Evolutionary conservation across 1,140 invertebrate species (phyloP), one percentile per base, ranked within the genome.

Genomic region (Ostrea edulis): DNA sequence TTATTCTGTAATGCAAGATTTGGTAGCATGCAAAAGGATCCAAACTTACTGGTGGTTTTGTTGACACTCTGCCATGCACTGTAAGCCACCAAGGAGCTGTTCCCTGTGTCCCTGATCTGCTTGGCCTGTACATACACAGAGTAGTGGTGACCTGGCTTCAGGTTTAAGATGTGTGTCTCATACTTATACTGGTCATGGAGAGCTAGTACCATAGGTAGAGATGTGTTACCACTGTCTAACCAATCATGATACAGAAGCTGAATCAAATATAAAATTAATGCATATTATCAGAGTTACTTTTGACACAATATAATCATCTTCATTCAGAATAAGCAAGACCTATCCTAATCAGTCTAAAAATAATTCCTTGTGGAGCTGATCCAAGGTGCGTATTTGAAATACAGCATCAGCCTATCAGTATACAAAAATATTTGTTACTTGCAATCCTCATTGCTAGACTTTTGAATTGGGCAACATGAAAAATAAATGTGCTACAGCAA

Each of bases 141-240:
- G 87, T 92, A 91, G 35, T 58, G 84, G 86, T 89, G 86, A 20
- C 91, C 91, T 52, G 89, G 82, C 35, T 85, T 65, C 14, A 92
- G 85, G 51, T 90, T 89, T 1, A 81, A 52, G 20, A 91, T 86
- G 25, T 86, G 77, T 20, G 85, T 22, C 22, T 55, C 8, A 65
- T 92, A 91, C 35, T 35, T 51, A 5, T 22, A 29, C 55, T 87
- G 55, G 4, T 88, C 89, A 68, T 88, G 84, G 1, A 88, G 54
- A 29, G 87, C 90, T 9, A 71, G 55, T 2, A 90, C 84, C 65
- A 44, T 51, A 0, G 86, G 85, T 51, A 87, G 82, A 17, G 87
- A 55, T 11, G 84, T 62, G 25, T 90, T 89, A 20, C 65, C 87
- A 11, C 82, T 84, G 35, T 84, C 87, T 44, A 90, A 88, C 25